Evolutionary conservation across 1,140 invertebrate genomes (phyloP).

Genomic region (Samia ricini): DNA sequence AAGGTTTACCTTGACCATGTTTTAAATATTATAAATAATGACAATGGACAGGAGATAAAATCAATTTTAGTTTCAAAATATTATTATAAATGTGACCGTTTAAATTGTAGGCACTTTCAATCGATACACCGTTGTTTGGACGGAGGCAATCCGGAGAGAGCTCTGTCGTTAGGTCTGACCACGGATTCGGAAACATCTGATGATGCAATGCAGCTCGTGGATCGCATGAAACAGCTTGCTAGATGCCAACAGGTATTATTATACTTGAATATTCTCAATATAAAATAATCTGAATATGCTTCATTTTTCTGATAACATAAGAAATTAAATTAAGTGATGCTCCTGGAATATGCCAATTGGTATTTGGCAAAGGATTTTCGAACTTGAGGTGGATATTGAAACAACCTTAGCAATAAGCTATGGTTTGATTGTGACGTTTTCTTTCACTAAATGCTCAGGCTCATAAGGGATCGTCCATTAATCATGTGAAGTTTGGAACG

Average conservation of each 20-base stretch:
- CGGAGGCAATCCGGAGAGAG: conserved; percentile 47
- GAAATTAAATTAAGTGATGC: neutral
- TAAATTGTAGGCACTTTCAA: conserved; percentile 47
- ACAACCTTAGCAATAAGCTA: neutral
- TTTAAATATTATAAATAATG: no score
- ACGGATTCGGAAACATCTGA: conserved; percentile 69
- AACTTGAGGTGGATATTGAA: no score
- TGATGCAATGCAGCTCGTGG: conserved; percentile 62
- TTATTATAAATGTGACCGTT: no score
- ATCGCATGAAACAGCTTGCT: conserved; percentile 62
- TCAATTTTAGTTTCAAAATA: no score
- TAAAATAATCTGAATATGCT: neutral
- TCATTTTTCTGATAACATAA: neutral
- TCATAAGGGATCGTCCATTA: no score
- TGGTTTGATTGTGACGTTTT: no score
- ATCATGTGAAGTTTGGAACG: no score
- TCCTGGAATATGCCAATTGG: no score
- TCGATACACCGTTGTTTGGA: conserved; percentile 54
- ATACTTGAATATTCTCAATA: neutral
- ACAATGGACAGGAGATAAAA: no score
- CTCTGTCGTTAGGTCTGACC: conserved; percentile 56
- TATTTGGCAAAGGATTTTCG: no score
- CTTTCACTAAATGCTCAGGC: no score
- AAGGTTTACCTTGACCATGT: no score
- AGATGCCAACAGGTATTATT: conserved; percentile 47